Evolutionary conservation across 2,888 invertebrate species (phyloP).

Genomic region (Strigamia maritima): DNA sequence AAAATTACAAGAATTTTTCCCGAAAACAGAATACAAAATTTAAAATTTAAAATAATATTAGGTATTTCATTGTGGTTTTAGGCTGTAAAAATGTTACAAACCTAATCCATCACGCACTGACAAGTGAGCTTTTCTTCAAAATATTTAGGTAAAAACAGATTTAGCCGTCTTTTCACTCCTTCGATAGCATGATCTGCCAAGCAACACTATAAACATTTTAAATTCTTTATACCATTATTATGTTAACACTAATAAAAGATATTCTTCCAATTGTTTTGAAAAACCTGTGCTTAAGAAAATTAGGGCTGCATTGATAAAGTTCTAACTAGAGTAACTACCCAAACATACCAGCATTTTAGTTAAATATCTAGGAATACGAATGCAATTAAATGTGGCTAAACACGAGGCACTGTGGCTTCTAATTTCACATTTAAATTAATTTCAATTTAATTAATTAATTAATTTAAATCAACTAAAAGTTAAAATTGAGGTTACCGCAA

Average conservation of each 20-base stretch:
- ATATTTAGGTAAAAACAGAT: background rate
- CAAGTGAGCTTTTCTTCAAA: background rate
- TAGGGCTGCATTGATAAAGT: background rate
- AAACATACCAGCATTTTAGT: background rate
- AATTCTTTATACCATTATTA: background rate
- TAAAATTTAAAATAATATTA: too few species aligned
- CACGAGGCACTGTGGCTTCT: conserved; percentile 4
- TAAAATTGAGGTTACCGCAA: too few species aligned
- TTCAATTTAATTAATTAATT: background rate
- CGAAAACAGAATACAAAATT: too few species aligned
- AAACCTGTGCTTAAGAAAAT: background rate
- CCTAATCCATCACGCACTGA: too few species aligned
- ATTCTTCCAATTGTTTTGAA: background rate
- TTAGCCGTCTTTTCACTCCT: background rate
- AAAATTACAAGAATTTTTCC: too few species aligned
- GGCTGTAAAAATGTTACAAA: too few species aligned
- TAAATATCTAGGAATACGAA: background rate
- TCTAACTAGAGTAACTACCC: background rate
- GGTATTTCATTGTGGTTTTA: too few species aligned
- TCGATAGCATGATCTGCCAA: background rate
- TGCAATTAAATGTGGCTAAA: conserved; percentile 1
- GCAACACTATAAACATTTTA: background rate
- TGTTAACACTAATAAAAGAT: background rate
- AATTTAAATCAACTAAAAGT: too few species aligned
- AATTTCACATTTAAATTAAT: background rate